phyloP scores from a whole-genome alignment of 2,113 vertebrate species.

The Crocuta crocuta region DNA sequence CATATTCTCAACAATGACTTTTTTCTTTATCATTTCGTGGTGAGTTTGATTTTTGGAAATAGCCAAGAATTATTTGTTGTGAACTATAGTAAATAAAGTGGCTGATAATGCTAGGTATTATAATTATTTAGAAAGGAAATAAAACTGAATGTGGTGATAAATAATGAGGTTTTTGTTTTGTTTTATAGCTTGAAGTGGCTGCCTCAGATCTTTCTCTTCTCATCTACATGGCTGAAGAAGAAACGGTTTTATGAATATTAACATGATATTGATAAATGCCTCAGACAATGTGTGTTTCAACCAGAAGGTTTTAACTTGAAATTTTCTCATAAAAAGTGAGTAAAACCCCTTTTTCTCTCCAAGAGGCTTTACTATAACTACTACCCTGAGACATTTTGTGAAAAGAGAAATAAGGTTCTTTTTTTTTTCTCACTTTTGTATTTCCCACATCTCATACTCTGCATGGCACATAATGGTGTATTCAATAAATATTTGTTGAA shows the following conservation, averaged over 20 bases:
- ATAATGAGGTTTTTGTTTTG: neutral
- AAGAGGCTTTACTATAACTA: neutral
- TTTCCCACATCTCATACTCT: neutral
- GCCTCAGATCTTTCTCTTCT: neutral
- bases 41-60: neutral
- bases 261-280: neutral
- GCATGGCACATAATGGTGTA: neutral
- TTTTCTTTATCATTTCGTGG: neutral
- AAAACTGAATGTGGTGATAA: neutral
- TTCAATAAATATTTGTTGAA: neutral
- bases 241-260: neutral
- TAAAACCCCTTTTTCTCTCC: neutral
- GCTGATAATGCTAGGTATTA: neutral
- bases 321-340: neutral
- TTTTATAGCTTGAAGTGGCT: neutral
- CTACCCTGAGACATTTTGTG: neutral
- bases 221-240: neutral
- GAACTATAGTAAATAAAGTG: neutral
- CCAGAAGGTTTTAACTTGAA: neutral
- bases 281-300: neutral
- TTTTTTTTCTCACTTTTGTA: neutral
- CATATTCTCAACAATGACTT: neutral
- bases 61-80: neutral
- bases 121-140: conserved; percentile 2
- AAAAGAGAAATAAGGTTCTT: neutral